These are phyloP conservation scores for Sigmodon hispidus DNA, from an alignment of 2,113 vertebrate genomes.

Conservation along the genomic window DNA sequence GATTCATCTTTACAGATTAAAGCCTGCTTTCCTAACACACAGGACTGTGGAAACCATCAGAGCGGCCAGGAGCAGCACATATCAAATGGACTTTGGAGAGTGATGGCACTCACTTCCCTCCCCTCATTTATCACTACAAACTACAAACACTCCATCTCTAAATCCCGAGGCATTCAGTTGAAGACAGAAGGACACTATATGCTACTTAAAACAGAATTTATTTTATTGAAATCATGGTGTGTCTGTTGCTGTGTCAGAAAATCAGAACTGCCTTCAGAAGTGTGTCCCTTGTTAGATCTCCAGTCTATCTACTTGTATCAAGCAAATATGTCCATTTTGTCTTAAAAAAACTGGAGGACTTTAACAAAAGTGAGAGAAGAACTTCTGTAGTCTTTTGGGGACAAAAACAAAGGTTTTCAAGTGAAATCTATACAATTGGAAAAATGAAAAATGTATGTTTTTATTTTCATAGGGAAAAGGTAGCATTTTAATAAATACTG, in stretches of 20 bases:
- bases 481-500: neutral
- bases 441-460: neutral
- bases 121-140: constrained; percentile 53
- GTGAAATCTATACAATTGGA: neutral
- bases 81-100: constrained; percentile 33
- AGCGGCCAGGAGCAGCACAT: neutral
- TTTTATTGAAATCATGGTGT: neutral
- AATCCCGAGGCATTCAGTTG: constrained; percentile 22
- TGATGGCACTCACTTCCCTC: neutral
- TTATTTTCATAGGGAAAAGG: neutral
- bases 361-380: neutral
- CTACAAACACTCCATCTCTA: constrained; percentile 36
- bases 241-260: constrained; percentile 46
- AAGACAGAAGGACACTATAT: neutral
- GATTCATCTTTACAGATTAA: constrained; percentile 79
- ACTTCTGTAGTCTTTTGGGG: neutral
- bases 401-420: constrained; percentile 6
- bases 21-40: constrained; percentile 40
- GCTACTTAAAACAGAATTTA: constrained; percentile 35
- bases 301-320: neutral
- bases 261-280: neutral
- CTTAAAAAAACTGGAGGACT: neutral
- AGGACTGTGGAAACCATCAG: constrained; percentile 55
- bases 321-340: neutral
- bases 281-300: neutral